Evolutionary conservation across 2,113 vertebrate genomes (phyloP).

Genomic region (Candoia aspera): DNA sequence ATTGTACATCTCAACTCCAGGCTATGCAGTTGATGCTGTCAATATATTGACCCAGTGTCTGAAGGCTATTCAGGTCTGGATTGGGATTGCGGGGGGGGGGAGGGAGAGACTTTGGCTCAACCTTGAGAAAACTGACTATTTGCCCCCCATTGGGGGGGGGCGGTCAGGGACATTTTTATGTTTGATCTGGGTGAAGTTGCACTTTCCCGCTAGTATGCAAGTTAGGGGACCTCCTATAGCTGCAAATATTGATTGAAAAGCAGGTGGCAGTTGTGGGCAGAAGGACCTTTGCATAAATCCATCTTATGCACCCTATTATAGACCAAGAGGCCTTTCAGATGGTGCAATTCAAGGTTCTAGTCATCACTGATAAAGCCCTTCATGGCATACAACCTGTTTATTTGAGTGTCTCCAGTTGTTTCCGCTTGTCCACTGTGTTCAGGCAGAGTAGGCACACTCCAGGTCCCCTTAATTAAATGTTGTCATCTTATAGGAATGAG

Average conservation of each 20-base stretch:
- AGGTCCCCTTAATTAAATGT: background rate
- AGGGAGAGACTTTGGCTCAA: background rate
- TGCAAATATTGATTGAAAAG: background rate
- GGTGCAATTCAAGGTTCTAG: background rate
- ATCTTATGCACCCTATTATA: background rate
- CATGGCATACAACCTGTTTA: background rate
- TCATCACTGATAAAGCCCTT: background rate
- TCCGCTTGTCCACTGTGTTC: background rate
- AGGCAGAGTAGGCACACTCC: background rate
- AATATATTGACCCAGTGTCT: background rate
- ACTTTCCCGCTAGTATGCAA: background rate
- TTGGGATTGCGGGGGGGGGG: no score
- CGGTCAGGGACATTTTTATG: background rate
- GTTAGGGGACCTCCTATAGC: background rate
- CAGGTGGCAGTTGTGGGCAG: background rate
- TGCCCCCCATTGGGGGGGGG: background rate
- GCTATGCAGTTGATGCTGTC: background rate
- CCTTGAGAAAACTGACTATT: background rate
- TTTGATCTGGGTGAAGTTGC: background rate
- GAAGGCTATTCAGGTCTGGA: background rate
- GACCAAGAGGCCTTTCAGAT: background rate
- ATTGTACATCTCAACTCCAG: background rate
- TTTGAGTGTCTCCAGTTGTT: background rate
- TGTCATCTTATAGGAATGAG: background rate
- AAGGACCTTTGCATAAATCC: background rate